phyloP scores from a whole-genome alignment of 2,888 invertebrate genomes.

The Apamea sordens region DNA sequence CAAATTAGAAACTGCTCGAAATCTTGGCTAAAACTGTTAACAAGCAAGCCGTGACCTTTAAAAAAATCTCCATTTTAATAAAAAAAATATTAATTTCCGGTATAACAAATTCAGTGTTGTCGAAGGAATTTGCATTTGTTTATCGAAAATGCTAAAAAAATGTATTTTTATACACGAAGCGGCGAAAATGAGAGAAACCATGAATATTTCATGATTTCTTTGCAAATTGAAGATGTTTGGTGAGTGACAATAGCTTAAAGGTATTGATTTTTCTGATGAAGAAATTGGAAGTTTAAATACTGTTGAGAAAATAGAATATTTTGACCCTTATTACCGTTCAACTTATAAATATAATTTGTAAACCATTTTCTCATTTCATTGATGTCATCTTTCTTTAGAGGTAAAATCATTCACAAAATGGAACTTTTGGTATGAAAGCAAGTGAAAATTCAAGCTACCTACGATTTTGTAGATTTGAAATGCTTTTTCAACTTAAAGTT shows the following conservation, averaged over 20 bases:
- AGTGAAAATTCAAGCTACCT: background rate
- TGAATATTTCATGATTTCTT: conserved; percentile 57
- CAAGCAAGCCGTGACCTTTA: background rate
- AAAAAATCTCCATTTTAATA: conserved; percentile 43
- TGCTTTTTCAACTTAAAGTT: background rate
- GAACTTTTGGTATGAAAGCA: background rate
- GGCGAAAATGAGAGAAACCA: conserved; percentile 30
- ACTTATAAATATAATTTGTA: background rate
- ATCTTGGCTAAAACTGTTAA: background rate
- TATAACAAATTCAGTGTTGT: conserved; percentile 42
- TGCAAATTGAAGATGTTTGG: conserved; percentile 40
- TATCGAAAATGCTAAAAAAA: conserved; percentile 46
- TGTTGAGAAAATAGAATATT: background rate
- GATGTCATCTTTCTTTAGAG: background rate
- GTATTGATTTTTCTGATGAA: conserved; percentile 35
- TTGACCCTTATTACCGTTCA: background rate
- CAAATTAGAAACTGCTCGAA: background rate
- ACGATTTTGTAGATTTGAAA: background rate
- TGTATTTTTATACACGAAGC: conserved; percentile 33
- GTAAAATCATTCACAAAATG: background rate
- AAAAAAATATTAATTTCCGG: conserved; percentile 59
- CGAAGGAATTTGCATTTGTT: conserved; percentile 59
- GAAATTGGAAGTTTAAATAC: conserved; percentile 19
- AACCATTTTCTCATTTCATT: background rate
- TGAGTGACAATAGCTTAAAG: conserved; percentile 25